Percentiles rank a stretch among this genome's conserved stretches.
Conservation (phyloP, 2,797 vertebrate species). For the Aulostomus chinensis region DNA sequence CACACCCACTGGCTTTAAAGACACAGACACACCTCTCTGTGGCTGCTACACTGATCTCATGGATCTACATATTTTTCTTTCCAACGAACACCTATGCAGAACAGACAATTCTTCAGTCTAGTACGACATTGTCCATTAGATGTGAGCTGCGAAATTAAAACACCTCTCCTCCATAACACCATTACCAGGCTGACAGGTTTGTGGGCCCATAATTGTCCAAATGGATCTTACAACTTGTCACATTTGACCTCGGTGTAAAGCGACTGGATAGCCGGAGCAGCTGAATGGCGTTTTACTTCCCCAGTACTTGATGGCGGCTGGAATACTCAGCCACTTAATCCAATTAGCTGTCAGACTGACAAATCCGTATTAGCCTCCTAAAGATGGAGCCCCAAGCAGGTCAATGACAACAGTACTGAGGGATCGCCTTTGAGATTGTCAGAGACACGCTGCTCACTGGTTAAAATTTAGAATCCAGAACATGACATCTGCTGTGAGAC, state of each 20-base stretch:
- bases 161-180: too few species aligned
- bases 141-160: too few species aligned
- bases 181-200: too few species aligned
- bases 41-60: constrained; percentile 3
- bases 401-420: constrained; percentile 5
- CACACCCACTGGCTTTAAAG: constrained; percentile 65
- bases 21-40: constrained; percentile 20
- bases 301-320: constrained; percentile 29
- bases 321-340: constrained; percentile 66
- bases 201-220: too few species aligned
- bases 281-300: constrained; percentile 11
- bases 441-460: neutral
- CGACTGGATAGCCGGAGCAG: constrained; percentile 25
- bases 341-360: constrained; percentile 69
- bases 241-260: constrained; percentile 44
- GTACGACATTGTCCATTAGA: too few species aligned
- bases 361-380: constrained; percentile 69
- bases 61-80: too few species aligned
- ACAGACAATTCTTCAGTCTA: too few species aligned
- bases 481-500: neutral
- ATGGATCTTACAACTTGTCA: neutral
- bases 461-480: neutral
- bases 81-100: too few species aligned
- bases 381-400: constrained; percentile 52
- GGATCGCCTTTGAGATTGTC: neutral